Evolutionary conservation across 2,888 invertebrate species (phyloP), one percentile per base, ranked within the genome.

Genomic region (Dynastes maya): DNA sequence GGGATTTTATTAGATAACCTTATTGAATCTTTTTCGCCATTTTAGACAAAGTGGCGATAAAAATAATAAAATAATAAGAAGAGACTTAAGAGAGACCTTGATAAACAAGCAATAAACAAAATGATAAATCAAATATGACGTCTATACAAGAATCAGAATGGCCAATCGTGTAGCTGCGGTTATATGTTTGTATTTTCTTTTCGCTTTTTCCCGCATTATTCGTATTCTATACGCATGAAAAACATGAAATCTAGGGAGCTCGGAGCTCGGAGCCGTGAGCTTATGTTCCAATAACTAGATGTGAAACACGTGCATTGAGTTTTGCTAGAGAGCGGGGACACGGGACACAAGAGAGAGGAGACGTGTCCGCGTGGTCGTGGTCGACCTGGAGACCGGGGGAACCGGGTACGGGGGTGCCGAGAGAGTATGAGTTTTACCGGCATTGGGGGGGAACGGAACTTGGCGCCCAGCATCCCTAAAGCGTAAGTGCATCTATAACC

Each of bases 391-490:
- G 53, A 55, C 53, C 37, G 76, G 74, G 78, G 68, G 37, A 72
- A 67, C 55, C 71, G 70, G 75, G 74, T 27, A 55, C 65, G 78
- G 68, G 76, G 75, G 68, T 65, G 76, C 58, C 32, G 53, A 55
- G 16, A 67, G 65, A 45, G 37, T 49, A 53, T 64, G 40, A 63
- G 45, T 51, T 55, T 45, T 2, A 45, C 53, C 49, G 53, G 64
- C 55, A 71, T 16, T 53, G 40, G 71, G 76, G 77, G 80, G 84
- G 85, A 27, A 29, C 61, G 61, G 84, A 83, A 84, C 83, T 82
- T 83, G 84, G 82, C 83, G 83, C 82, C 82, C 83, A 83, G 81
- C 84, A 84, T 84, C 84, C 84, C 84, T 83, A 80, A 45, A 82
- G 78, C 80, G 82, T 82, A 83, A 84, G 82, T 84, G 82, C 83